Percentiles rank a stretch among this genome's conserved stretches.
These are phyloP conservation scores for Morelia viridis DNA, from an alignment of 2,797 vertebrate species.

Conservation along the genomic window DNA sequence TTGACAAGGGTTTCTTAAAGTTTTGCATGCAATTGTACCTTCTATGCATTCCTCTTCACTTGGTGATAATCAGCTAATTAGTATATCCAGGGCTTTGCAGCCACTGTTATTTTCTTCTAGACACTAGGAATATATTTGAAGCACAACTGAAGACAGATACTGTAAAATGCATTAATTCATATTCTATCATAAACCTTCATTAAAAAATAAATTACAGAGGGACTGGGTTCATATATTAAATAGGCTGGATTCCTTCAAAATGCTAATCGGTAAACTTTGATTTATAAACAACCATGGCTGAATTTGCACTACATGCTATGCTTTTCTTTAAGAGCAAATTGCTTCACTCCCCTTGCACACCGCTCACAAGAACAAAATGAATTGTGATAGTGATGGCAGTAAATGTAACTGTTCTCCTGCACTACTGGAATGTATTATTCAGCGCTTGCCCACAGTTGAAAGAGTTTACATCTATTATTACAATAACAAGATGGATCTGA, in stretches of 20 bases:
- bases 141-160: background rate
- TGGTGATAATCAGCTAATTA: background rate
- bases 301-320: background rate
- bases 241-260: background rate
- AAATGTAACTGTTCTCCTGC: background rate
- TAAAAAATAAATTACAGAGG: background rate
- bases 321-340: background rate
- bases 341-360: background rate
- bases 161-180: background rate
- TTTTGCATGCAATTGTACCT: background rate
- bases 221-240: background rate
- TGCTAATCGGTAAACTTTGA: background rate
- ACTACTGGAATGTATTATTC: background rate
- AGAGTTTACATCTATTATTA: background rate
- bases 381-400: background rate
- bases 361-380: background rate
- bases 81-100: no score
- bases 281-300: background rate
- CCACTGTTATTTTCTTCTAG: background rate
- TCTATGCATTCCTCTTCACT: background rate
- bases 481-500: background rate
- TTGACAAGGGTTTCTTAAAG: background rate
- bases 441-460: background rate
- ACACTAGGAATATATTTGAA: background rate
- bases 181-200: background rate